Evolutionary conservation across 2,113 vertebrate genomes (phyloP).

Genomic region (Oriolus oriolus): DNA sequence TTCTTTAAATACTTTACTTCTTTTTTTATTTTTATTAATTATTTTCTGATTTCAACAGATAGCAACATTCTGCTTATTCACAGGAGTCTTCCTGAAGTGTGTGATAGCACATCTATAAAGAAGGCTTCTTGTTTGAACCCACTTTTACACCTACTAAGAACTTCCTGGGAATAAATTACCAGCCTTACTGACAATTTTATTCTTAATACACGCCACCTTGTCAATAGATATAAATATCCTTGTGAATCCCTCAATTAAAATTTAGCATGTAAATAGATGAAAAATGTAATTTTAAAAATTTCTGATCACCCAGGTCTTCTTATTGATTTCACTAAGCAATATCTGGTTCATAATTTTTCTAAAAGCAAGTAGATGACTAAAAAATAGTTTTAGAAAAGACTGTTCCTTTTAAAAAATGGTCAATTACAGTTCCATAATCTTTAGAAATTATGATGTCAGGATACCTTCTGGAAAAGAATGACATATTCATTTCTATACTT

Average conservation of each 20-base stretch:
- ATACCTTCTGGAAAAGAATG: background rate
- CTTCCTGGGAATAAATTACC: background rate
- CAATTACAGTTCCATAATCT: background rate
- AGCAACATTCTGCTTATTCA: background rate
- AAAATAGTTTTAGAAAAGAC: background rate
- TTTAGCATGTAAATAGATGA: background rate
- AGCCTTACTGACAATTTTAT: background rate
- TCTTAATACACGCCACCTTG: background rate
- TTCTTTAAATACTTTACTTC: background rate
- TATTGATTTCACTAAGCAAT: background rate
- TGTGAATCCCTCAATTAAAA: background rate
- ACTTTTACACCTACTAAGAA: background rate
- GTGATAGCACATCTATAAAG: background rate
- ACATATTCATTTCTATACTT: background rate
- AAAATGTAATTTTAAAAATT: background rate
- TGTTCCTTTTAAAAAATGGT: accelerated
- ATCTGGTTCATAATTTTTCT: background rate
- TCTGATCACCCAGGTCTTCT: accelerated
- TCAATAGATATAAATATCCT: background rate
- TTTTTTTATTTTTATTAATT: background rate
- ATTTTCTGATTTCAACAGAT: background rate
- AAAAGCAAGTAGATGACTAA: background rate
- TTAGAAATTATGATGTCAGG: background rate
- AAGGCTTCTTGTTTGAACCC: background rate
- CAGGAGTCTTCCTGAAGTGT: background rate